Conservation (phyloP, 2,797 vertebrate genomes). For the Intellagama lesueurii region DNA sequence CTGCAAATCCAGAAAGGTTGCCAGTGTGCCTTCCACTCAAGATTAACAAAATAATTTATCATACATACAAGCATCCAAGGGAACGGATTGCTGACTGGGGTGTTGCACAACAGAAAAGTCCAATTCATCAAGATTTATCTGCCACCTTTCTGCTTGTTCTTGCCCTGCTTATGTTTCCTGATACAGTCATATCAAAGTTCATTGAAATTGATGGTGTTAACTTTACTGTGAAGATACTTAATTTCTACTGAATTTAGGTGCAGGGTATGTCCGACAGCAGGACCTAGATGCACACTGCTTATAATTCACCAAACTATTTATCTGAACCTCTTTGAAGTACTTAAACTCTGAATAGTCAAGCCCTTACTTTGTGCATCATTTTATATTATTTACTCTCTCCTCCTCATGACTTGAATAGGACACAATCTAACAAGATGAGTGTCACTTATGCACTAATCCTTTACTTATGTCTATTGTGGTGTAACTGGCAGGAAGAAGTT, state of each 20-base stretch:
- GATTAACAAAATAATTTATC: slow-evolving; percentile 41
- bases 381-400: neutral
- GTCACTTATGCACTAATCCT: neutral
- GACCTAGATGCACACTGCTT: neutral
- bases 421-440: neutral
- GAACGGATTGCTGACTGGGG: neutral
- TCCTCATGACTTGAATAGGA: neutral
- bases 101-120: neutral
- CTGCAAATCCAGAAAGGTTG: neutral
- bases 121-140: neutral
- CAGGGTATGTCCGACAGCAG: neutral
- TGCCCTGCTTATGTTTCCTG: neutral
- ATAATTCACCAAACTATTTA: neutral
- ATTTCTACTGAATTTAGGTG: neutral
- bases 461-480: neutral
- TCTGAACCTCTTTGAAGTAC: neutral
- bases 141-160: neutral
- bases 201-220: neutral
- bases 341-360: neutral
- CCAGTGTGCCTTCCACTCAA: neutral
- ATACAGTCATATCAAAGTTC: neutral
- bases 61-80: neutral
- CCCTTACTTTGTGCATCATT: neutral
- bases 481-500: neutral
- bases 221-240: neutral